Evolutionary conservation across 2,113 vertebrate species (phyloP).

Genomic region (Glaucomys volans): DNA sequence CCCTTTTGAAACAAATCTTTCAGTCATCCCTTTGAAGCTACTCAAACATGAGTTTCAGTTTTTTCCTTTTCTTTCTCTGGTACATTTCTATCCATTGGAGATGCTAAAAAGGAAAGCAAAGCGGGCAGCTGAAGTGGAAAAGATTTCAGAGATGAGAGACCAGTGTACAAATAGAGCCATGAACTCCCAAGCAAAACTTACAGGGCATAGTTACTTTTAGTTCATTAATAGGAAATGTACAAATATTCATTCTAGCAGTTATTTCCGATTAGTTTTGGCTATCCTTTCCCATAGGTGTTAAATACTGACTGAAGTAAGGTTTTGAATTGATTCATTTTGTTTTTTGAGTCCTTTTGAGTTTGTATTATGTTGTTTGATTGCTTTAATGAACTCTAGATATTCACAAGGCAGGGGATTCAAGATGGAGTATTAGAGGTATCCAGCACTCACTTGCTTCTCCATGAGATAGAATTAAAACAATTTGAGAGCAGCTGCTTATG

Average conservation of each 20-base stretch:
- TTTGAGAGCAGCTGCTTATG: too few species aligned
- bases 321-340: background rate
- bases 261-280: constrained; percentile 47
- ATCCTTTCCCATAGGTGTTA: constrained; percentile 12
- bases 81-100: background rate
- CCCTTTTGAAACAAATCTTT: background rate
- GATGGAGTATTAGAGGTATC: too few species aligned
- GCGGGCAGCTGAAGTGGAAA: background rate
- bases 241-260: background rate
- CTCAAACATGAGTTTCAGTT: background rate
- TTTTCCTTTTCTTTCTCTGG: constrained; percentile 37
- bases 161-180: background rate
- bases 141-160: background rate
- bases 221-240: background rate
- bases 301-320: background rate
- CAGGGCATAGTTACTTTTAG: background rate
- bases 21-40: background rate
- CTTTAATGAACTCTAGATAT: background rate
- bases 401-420: too few species aligned
- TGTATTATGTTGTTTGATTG: background rate
- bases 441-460: too few species aligned
- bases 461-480: too few species aligned
- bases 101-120: constrained; percentile 40
- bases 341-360: background rate
- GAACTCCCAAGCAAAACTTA: constrained; percentile 44